Conservation (phyloP, 2,797 vertebrate genomes). For the Uromys caudimaculatus region DNA sequence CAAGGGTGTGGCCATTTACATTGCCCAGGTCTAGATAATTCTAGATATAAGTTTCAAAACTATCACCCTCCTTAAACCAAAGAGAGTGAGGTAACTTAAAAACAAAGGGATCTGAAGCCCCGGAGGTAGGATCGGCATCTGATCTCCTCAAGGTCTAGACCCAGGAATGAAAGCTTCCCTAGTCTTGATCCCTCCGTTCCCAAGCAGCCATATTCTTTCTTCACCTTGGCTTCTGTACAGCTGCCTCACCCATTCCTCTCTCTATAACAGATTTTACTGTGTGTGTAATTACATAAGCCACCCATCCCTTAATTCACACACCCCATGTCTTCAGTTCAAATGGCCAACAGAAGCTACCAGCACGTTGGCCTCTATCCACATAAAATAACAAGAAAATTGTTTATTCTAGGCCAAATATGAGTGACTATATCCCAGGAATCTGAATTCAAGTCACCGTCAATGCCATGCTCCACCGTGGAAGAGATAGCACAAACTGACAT, state of each 20-base stretch:
- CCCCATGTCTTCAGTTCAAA: background rate
- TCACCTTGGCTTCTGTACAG: background rate
- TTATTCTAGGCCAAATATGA: background rate
- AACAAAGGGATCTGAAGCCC: background rate
- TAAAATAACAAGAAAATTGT: background rate
- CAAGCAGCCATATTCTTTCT: background rate
- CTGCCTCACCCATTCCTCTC: background rate
- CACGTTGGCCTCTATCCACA: background rate
- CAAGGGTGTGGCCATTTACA: background rate
- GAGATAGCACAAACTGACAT: background rate
- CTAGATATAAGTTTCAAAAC: slow-evolving; percentile 2
- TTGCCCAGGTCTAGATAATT: background rate
- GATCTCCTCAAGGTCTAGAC: background rate
- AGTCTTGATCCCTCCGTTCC: background rate
- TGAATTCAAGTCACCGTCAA: background rate
- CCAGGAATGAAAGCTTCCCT: background rate
- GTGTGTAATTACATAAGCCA: background rate
- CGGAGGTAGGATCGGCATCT: background rate
- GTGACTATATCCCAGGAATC: background rate
- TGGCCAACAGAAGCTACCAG: background rate
- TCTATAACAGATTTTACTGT: background rate
- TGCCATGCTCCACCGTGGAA: background rate
- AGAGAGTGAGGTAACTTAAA: background rate
- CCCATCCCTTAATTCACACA: background rate
- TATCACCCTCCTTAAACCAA: background rate